Percentiles rank a stretch among this genome's conserved stretches.
Conservation (phyloP, 1,140 invertebrate species). For the Diabrotica undecimpunctata region DNA sequence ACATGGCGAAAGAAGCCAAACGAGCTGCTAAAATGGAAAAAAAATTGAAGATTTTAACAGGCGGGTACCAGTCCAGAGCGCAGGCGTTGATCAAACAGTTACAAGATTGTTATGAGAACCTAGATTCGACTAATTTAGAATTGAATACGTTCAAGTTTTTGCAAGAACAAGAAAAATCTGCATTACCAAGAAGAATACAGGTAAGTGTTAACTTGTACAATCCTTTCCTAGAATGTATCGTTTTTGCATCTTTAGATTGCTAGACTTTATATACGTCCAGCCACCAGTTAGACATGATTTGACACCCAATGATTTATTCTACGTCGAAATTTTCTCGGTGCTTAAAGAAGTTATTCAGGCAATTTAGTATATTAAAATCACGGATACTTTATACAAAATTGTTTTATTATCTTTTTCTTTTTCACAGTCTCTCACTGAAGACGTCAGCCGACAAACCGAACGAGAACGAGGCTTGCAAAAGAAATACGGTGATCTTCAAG, state of each 20-base stretch:
- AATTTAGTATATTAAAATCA: too few relatives aligned
- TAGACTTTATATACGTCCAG: neutral
- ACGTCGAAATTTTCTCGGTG: too few relatives aligned
- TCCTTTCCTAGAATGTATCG: neutral
- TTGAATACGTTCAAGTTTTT: conserved; percentile 90
- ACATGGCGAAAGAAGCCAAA: conserved; percentile 95
- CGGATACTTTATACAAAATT: too few relatives aligned
- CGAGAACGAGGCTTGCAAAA: conserved; percentile 85
- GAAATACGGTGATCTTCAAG: conserved; percentile 68
- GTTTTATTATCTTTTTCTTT: conserved; percentile 25
- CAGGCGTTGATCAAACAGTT: conserved; percentile 89
- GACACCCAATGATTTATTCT: neutral
- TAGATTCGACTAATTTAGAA: conserved; percentile 85
- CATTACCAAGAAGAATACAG: conserved; percentile 80
- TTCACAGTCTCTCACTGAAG: conserved; percentile 81
- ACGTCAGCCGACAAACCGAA: conserved; percentile 88
- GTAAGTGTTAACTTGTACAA: conserved; percentile 23
- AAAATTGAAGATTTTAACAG: conserved; percentile 91
- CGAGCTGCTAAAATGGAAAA: conserved; percentile 97
- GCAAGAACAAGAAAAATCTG: conserved; percentile 83
- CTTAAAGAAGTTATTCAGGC: too few relatives aligned
- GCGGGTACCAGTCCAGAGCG: conserved; percentile 81
- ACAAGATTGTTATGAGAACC: conserved; percentile 82
- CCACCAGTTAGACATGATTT: neutral
- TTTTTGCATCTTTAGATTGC: neutral